Base-by-base conservation (phyloP, 1,140 invertebrate species). In the Trichonephila inaurata region DNA sequence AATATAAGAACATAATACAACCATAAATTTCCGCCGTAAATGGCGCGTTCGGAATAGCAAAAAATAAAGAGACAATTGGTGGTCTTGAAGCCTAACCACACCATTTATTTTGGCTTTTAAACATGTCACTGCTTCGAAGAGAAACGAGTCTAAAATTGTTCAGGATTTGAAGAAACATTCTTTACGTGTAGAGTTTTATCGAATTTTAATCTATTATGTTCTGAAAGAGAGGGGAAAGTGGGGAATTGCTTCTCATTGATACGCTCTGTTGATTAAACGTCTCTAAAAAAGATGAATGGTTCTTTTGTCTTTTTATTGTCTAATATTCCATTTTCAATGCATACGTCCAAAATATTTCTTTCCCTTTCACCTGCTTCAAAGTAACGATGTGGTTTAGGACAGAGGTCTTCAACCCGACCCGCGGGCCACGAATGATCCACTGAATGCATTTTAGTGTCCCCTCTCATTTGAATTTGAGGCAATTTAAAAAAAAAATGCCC, bases 21-120 rank as follows among this genome's bases (percentile, higher is more conserved):
- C 87, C 18, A 69, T 72, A 89, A 89, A 89, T 44, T 89, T 66
- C 87, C 87, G 61, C 51, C 64, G 69, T n/a, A 44, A 24, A 51
- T 58, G 14, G 40, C 87, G 87, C 24, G 87, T 21, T 28, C 14
- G 33, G 87, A 66, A 69, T 89, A 44, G 12, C 40, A 44, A 72
- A 12, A 33, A 28, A 58, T 21, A 40, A 28, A 51, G 10, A 51
- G 51, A 51, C 7, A 51, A 77, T 77, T 77, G 69, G 28, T 33
- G 69, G 69, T 77, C 69, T 77, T 28, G 7, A 33, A 18, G 69
- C 33, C 12, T 28, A 77, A 77, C 28, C 69, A 77, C 33, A 77
- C 69, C 2, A 77, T 77, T 77, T 77, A 77, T 77, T 77, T 77
- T 51, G 7, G 28, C 28, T 77, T 28, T 28, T 77, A 40, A 77